Percentiles rank a stretch among this genome's conserved stretches.
phyloP scores from a whole-genome alignment of 2,113 vertebrate genomes.

The Anoplopoma fimbria region DNA sequence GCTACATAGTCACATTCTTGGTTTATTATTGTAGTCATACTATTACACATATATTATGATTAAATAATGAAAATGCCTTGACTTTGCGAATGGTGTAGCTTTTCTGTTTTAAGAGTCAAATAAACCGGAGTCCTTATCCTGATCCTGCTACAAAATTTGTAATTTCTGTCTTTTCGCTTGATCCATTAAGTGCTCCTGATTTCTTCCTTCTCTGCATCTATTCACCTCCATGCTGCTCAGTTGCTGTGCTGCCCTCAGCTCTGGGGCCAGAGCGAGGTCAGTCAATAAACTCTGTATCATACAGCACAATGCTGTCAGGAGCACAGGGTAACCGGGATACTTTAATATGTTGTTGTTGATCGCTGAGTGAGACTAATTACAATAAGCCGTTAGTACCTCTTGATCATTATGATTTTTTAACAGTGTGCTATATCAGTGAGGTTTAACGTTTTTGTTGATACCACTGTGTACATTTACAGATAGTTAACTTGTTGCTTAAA shows the following conservation, averaged over 20 bases:
- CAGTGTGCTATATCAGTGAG: not conserved
- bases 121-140: not conserved
- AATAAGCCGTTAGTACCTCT: not conserved
- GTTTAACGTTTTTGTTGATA: not conserved
- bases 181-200: not conserved
- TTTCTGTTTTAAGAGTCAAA: no score
- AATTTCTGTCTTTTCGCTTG: not conserved
- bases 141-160: not conserved
- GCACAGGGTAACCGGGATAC: not conserved
- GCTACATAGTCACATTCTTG: not conserved
- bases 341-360: not conserved
- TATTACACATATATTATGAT: not conserved
- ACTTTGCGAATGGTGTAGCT: no score
- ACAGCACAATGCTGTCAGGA: not conserved
- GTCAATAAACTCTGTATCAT: conserved; percentile 10
- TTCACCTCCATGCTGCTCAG: not conserved
- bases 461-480: not conserved
- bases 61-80: not conserved
- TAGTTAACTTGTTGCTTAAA: not conserved
- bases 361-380: not conserved
- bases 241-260: not conserved
- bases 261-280: not conserved
- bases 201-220: not conserved
- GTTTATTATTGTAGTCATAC: not conserved
- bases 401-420: not conserved